Evolutionary conservation across 2,113 vertebrate species (phyloP).

Genomic region (Perca flavescens): DNA sequence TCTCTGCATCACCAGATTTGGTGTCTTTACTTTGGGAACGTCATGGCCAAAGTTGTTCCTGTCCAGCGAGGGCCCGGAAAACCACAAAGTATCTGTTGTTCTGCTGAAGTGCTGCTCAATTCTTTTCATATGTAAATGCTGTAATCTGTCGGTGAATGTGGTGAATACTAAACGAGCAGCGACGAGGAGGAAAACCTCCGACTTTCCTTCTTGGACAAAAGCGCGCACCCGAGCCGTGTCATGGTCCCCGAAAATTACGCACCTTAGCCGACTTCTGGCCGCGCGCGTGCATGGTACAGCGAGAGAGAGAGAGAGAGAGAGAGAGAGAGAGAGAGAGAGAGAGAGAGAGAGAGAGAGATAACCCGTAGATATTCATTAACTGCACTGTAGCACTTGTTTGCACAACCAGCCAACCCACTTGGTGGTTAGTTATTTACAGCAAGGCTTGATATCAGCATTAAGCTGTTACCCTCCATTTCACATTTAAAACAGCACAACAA

Average conservation of each 20-base stretch:
- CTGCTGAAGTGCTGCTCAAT: constrained; percentile 83
- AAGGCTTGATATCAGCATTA: constrained; percentile 9
- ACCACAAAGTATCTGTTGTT: constrained; percentile 89
- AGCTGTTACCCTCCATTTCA: constrained; percentile 1
- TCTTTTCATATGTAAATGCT: constrained; percentile 89
- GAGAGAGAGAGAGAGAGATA: not conserved
- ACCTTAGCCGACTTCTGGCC: constrained; percentile 9
- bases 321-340: not conserved
- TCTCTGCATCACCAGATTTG: constrained; percentile 10
- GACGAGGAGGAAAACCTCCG: constrained; percentile 57
- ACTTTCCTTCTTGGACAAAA: constrained; percentile 49
- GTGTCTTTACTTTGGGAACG: constrained; percentile 68
- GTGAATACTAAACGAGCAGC: constrained; percentile 85
- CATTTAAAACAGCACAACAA: constrained; percentile 27
- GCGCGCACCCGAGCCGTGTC: constrained; percentile 34
- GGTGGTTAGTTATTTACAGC: constrained; percentile 65
- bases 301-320: not conserved
- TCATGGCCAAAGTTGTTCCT: constrained; percentile 77
- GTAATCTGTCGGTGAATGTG: constrained; percentile 84
- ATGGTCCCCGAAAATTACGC: constrained; percentile 52
- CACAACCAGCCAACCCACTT: constrained; percentile 42
- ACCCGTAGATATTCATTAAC: constrained; percentile 63
- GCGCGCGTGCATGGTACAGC: constrained; percentile 9
- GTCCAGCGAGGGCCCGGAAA: constrained; percentile 77
- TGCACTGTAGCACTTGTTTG: constrained; percentile 46